These are phyloP conservation scores for Actinia equina DNA, from an alignment of 64 coral and sea anemone species.

Conservation along the genomic window DNA sequence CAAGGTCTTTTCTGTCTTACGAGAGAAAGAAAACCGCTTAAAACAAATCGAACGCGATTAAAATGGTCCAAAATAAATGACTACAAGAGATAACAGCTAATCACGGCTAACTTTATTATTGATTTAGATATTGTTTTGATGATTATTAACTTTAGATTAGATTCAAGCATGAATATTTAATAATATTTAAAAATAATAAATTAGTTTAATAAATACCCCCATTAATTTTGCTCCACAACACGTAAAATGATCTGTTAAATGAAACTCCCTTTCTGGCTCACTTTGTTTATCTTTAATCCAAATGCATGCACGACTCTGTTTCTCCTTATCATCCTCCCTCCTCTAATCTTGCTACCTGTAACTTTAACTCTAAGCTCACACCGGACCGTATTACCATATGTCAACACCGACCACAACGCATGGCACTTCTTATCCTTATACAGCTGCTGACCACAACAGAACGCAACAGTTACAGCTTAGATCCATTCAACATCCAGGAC, in stretches of 20 bases:
- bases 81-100: background rate
- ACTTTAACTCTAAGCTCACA: slow-evolving; percentile 86
- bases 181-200: background rate
- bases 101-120: background rate
- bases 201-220: background rate
- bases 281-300: background rate
- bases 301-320: background rate
- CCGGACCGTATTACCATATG: slow-evolving; percentile 58
- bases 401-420: slow-evolving; percentile 45
- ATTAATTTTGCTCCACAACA: background rate
- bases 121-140: background rate
- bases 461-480: slow-evolving; percentile 74
- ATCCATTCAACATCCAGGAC: slow-evolving; percentile 70
- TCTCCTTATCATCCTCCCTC: background rate
- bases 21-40: background rate
- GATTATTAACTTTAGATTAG: background rate
- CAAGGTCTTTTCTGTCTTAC: background rate
- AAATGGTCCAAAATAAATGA: background rate
- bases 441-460: slow-evolving; percentile 82
- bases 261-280: background rate
- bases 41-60: background rate
- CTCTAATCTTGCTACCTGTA: slow-evolving; percentile 51
- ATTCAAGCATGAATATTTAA: background rate
- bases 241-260: background rate
- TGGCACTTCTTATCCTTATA: slow-evolving; percentile 60